phyloP scores from a whole-genome alignment of 2,797 vertebrate species.

The Lagocephalus sceleratus region DNA sequence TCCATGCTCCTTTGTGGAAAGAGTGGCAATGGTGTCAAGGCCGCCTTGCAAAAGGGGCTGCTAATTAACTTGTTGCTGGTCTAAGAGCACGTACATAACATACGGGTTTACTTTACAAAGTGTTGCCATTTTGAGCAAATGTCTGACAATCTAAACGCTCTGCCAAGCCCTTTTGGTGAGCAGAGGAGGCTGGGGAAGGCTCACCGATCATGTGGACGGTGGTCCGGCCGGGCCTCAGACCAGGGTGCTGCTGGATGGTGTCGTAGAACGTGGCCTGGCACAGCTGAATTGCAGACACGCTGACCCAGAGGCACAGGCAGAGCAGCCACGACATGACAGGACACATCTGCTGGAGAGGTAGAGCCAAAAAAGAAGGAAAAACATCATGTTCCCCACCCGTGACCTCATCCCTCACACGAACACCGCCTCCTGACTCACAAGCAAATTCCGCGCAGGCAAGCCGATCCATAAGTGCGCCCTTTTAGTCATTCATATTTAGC shows the following conservation, averaged over 20 bases:
- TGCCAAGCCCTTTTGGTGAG: background rate
- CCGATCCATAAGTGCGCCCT: conserved; percentile 36
- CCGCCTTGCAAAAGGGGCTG: conserved; percentile 13
- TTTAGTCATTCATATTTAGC: conserved; percentile 58
- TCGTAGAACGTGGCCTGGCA: conserved; percentile 95
- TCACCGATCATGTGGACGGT: conserved; percentile 80
- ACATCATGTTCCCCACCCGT: conserved; percentile 36
- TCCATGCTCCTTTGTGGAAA: conserved; percentile 36
- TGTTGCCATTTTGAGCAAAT: conserved; percentile 8
- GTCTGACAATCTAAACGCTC: conserved; percentile 16
- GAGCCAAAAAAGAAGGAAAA: conserved; percentile 47
- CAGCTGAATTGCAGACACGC: conserved; percentile 88
- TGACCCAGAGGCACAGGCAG: conserved; percentile 97
- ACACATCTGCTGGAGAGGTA: conserved; percentile 73
- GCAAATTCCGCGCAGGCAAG: background rate
- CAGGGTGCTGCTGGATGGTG: conserved; percentile 91
- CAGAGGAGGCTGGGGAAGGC: conserved; percentile 21
- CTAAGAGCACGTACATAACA: conserved; percentile 10
- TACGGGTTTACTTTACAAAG: conserved; percentile 10
- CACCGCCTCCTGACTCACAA: conserved; percentile 6
- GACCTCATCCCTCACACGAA: conserved; percentile 17
- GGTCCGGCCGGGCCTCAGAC: conserved; percentile 89
- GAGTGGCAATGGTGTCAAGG: conserved; percentile 26
- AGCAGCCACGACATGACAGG: conserved; percentile 98
- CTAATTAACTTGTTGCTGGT: conserved; percentile 35